Evolutionary conservation across 2,888 invertebrate genomes (phyloP).

Genomic region (Cotesia congregata): DNA sequence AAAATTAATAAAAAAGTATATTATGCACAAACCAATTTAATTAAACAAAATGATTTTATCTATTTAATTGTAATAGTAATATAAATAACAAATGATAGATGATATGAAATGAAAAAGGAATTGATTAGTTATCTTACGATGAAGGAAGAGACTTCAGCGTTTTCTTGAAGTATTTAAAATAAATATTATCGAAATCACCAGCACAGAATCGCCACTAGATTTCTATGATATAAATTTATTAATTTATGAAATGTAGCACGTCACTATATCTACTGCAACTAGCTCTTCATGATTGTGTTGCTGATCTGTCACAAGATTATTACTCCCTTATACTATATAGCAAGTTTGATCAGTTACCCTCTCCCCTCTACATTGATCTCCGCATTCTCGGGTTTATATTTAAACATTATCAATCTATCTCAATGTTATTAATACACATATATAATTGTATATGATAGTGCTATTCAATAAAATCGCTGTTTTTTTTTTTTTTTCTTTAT

Average conservation of each 20-base stretch:
- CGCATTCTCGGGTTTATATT: conserved; percentile 24
- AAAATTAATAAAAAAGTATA: background rate
- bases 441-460: background rate
- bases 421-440: background rate
- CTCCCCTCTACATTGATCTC: conserved; percentile 18
- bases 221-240: conserved; percentile 29
- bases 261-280: conserved; percentile 35
- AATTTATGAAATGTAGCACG: conserved; percentile 41
- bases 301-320: conserved; percentile 57
- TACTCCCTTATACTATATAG: conserved; percentile 51
- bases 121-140: background rate
- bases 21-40: background rate
- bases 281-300: conserved; percentile 28
- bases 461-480: too few relatives aligned
- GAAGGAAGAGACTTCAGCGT: conserved; percentile 21
- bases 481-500: too few relatives aligned
- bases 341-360: conserved; percentile 32
- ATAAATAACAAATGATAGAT: background rate
- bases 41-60: background rate
- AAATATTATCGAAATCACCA: conserved; percentile 5
- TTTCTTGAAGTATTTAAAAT: conserved; percentile 10
- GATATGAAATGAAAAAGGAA: too few relatives aligned
- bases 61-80: conserved; percentile 3
- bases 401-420: background rate
- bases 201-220: conserved; percentile 8